These are phyloP conservation scores for Cephus sareptanus DNA, from an alignment of 2,888 invertebrate species.

Conservation along the genomic window DNA sequence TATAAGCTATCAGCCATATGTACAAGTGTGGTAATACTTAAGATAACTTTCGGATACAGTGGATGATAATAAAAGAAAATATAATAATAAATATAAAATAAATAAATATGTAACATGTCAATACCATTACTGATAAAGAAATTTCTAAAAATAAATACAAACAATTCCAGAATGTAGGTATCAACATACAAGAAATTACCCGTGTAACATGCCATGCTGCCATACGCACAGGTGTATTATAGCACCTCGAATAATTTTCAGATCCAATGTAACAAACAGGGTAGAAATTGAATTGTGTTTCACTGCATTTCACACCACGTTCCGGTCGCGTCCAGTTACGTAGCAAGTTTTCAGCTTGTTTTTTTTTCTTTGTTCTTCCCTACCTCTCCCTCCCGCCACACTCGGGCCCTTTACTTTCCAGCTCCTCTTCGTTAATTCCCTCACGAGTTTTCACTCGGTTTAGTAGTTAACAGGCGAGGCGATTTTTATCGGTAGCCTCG, in stretches of 20 bases:
- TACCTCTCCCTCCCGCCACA: not conserved
- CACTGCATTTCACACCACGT: not conserved
- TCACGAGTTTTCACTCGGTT: not conserved
- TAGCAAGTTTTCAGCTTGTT: not conserved
- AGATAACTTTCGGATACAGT: no score
- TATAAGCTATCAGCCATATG: no score
- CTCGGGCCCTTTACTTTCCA: not conserved
- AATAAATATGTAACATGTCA: no score
- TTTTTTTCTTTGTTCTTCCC: not conserved
- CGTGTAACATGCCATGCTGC: not conserved
- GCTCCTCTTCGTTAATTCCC: not conserved
- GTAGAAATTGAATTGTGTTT: not conserved
- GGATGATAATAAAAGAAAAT: no score
- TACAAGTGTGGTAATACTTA: no score
- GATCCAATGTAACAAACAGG: not conserved
- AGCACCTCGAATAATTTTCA: not conserved
- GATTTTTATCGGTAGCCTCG: not conserved
- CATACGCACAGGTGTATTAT: not conserved
- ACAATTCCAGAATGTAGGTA: no score
- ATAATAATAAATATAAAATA: no score
- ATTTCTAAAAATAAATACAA: no score
- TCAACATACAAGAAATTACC: not conserved
- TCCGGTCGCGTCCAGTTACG: not conserved
- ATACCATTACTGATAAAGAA: no score
- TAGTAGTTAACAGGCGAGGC: not conserved